These are phyloP conservation scores for Leptinotarsa rubiginosa DNA, from an alignment of 2,888 invertebrate species.

Conservation along the genomic window DNA sequence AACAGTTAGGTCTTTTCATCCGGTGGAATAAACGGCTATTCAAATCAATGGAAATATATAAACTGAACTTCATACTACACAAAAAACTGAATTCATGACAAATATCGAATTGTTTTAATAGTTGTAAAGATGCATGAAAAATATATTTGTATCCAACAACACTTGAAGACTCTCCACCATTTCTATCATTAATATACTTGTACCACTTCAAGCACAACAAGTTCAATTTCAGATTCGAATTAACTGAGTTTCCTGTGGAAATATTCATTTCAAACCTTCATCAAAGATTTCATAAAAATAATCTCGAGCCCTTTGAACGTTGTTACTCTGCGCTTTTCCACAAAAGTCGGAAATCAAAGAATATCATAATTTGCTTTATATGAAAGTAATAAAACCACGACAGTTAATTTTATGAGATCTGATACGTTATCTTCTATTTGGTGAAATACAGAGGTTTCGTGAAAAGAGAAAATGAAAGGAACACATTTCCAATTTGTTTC, in stretches of 20 bases:
- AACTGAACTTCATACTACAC: too few species aligned
- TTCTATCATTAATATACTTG: not conserved
- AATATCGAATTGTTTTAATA: too few species aligned
- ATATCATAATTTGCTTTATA: slow-evolving; percentile 21
- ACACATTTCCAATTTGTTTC: not conserved
- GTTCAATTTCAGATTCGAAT: slow-evolving; percentile 21
- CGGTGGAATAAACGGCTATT: too few species aligned
- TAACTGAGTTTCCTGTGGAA: not conserved
- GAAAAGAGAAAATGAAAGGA: not conserved
- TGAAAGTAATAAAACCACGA: slow-evolving; percentile 18
- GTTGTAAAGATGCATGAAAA: too few species aligned
- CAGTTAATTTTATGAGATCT: slow-evolving; percentile 20
- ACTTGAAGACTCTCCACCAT: too few species aligned
- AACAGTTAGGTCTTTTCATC: too few species aligned
- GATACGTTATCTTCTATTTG: slow-evolving; percentile 2
- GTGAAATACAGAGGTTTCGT: not conserved
- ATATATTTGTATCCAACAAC: too few species aligned
- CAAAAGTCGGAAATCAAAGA: slow-evolving; percentile 20
- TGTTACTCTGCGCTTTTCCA: slow-evolving; percentile 2
- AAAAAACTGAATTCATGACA: too few species aligned
- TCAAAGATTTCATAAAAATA: slow-evolving; percentile 18
- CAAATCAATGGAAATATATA: too few species aligned
- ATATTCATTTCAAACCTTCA: not conserved
- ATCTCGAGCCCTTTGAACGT: slow-evolving; percentile 11
- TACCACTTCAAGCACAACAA: not conserved